Evolutionary conservation across 2,113 vertebrate genomes (phyloP).

Genomic region (Pterophyllum scalare): DNA sequence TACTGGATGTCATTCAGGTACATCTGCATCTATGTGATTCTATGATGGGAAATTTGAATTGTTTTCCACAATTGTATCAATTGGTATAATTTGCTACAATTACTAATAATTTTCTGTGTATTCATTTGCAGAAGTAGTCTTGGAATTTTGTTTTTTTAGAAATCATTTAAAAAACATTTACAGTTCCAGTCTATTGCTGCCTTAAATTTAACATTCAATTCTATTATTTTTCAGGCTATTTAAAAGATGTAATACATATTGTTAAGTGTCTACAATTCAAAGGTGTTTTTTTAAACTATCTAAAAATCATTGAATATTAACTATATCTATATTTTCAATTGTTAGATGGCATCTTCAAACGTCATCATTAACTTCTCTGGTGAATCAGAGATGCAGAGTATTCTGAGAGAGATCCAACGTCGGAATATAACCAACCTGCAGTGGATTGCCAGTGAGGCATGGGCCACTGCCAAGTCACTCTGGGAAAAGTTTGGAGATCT

Average conservation of each 20-base stretch:
- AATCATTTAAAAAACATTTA: no score
- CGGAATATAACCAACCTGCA: conserved; percentile 74
- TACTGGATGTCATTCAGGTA: conserved; percentile 69
- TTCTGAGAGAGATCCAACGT: conserved; percentile 65
- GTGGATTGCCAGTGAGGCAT: conserved; percentile 81
- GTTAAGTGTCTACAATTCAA: not conserved
- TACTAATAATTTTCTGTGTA: no score
- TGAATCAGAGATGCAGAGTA: conserved; percentile 72
- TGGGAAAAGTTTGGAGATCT: conserved; percentile 69
- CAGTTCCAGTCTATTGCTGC: no score
- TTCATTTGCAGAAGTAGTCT: not conserved
- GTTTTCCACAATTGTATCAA: no score
- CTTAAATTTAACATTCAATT: no score
- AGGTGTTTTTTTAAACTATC: not conserved
- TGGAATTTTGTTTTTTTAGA: not conserved
- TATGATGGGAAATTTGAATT: not conserved
- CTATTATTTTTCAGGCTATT: no score
- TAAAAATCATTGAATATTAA: not conserved
- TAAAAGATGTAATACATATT: no score
- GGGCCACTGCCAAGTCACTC: conserved; percentile 74
- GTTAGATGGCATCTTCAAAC: conserved; percentile 66
- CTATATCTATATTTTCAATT: not conserved
- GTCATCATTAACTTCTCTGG: conserved; percentile 75
- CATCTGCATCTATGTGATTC: not conserved
- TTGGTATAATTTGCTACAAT: no score